Percentiles rank a stretch among this genome's conserved stretches.
phyloP scores from a whole-genome alignment of 2,797 vertebrate genomes.

The Sebastes itinus region DNA sequence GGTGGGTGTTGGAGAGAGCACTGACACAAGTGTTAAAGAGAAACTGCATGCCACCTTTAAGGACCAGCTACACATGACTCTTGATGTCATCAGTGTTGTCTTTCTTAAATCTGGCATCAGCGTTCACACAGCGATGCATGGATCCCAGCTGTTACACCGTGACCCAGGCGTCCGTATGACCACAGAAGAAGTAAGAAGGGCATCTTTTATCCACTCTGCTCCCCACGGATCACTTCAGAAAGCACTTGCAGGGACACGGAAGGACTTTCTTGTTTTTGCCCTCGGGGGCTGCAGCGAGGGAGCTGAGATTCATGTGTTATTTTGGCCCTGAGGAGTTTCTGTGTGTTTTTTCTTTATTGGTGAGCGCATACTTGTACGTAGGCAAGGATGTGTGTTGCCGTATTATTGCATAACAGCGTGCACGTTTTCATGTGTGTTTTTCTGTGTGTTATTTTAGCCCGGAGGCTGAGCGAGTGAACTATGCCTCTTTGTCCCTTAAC shows the following conservation, averaged over 20 bases:
- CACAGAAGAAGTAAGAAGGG: conserved; percentile 31
- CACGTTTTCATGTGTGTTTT: background rate
- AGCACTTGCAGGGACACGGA: conserved; percentile 49
- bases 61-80: background rate
- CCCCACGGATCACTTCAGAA: conserved; percentile 55
- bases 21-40: background rate
- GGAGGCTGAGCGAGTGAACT: conserved; percentile 51
- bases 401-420: conserved; percentile 14
- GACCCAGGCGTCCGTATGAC: conserved; percentile 25
- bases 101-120: conserved; percentile 7
- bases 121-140: background rate
- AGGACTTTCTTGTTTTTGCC: conserved; percentile 57
- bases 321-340: conserved; percentile 32
- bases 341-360: background rate
- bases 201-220: conserved; percentile 52
- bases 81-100: background rate
- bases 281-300: conserved; percentile 43
- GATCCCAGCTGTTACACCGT: background rate
- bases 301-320: conserved; percentile 53
- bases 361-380: conserved; percentile 3
- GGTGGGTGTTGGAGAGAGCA: background rate
- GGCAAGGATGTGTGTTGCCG: background rate
- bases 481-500: conserved; percentile 54
- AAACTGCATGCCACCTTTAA: background rate
- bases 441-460: conserved; percentile 34